Conservation (phyloP, 2,113 vertebrate genomes). For the Oncorhynchus gorbuscha region DNA sequence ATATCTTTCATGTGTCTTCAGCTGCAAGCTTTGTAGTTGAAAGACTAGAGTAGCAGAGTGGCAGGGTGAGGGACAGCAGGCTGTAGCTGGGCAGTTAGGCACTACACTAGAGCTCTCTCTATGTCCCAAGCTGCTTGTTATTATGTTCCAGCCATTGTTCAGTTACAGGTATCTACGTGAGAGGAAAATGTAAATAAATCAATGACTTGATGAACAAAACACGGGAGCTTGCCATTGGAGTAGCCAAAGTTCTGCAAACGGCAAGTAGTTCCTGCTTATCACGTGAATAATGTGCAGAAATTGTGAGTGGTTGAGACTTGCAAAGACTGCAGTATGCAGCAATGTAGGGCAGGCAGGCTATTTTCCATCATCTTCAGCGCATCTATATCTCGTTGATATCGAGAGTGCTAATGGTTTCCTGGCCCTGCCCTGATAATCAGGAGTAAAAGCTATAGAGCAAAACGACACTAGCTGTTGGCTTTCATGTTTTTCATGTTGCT, state of each 20-base stretch:
- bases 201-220: too few relatives aligned
- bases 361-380: neutral
- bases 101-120: too few relatives aligned
- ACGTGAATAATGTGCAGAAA: neutral
- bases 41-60: neutral
- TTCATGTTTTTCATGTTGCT: neutral
- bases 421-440: constrained; percentile 2
- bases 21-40: too few relatives aligned
- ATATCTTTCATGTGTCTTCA: too few relatives aligned
- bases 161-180: too few relatives aligned
- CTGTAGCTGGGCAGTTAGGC: neutral
- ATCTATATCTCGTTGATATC: constrained; percentile 1
- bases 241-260: neutral
- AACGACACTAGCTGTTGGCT: too few relatives aligned
- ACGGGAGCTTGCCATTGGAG: too few relatives aligned
- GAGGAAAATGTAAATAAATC: too few relatives aligned
- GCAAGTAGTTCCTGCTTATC: neutral
- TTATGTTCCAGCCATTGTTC: too few relatives aligned
- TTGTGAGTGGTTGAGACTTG: too few relatives aligned
- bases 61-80: neutral
- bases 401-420: neutral
- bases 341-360: neutral
- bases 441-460: neutral
- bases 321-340: neutral
- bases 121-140: too few relatives aligned